These are phyloP conservation scores for Nudaria mundana DNA, from an alignment of 2,888 invertebrate genomes.

Conservation along the genomic window DNA sequence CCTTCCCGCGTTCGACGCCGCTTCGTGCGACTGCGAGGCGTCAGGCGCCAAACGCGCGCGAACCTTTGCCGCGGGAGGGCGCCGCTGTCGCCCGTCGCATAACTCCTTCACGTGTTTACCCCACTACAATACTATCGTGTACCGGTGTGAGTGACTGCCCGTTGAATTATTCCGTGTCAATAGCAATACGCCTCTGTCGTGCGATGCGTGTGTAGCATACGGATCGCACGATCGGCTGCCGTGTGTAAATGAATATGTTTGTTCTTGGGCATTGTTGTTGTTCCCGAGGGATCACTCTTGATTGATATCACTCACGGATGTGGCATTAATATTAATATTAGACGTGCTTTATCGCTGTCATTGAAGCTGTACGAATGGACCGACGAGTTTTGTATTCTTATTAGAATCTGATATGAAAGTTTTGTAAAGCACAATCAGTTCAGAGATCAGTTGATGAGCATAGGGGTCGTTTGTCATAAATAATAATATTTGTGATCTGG, in stretches of 20 bases:
- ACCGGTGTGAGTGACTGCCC: conserved; percentile 65
- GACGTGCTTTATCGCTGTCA: conserved; percentile 40
- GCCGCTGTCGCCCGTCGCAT: conserved; percentile 50
- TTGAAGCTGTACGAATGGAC: conserved; percentile 13
- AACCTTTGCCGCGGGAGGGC: conserved; percentile 75
- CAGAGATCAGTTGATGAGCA: not conserved
- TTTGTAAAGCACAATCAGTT: conserved; percentile 5
- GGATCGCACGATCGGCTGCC: conserved; percentile 54
- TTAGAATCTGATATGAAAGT: conserved; percentile 21
- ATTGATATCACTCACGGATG: conserved; percentile 59
- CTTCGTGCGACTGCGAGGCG: conserved; percentile 37
- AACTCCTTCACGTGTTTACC: conserved; percentile 54
- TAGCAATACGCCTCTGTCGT: conserved; percentile 45
- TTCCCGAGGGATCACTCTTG: conserved; percentile 53
- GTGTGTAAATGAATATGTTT: conserved; percentile 69
- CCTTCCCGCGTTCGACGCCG: conserved; percentile 43
- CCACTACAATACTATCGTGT: conserved; percentile 44
- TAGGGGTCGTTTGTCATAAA: conserved; percentile 18
- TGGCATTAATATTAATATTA: conserved; percentile 49
- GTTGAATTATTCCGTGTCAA: conserved; percentile 67
- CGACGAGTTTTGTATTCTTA: conserved; percentile 20
- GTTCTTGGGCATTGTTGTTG: conserved; percentile 65
- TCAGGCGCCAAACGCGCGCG: conserved; percentile 76
- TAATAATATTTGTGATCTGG: conserved; percentile 35
- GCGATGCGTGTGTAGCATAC: conserved; percentile 69